These are phyloP conservation scores for Synchiropus splendidus DNA, from an alignment of 2,113 vertebrate species.

Conservation along the genomic window DNA sequence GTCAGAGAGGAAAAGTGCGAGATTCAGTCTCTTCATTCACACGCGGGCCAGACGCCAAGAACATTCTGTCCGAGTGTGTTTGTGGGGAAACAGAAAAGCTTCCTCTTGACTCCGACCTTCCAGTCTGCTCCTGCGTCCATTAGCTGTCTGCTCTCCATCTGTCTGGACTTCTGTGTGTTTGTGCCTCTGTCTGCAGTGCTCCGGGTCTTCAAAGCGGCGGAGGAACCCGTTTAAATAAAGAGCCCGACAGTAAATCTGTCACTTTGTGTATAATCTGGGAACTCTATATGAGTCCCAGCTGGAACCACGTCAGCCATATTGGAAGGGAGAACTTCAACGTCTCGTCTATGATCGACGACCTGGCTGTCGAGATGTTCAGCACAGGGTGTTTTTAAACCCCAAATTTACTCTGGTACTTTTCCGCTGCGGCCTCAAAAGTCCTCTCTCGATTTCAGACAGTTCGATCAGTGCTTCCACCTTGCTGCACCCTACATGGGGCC, in stretches of 20 bases:
- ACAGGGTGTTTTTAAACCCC: too few relatives aligned
- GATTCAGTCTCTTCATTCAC: conserved; percentile 51
- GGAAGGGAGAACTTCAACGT: background rate
- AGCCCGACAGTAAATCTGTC: background rate
- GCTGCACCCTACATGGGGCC: too few relatives aligned
- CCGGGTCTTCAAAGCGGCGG: background rate
- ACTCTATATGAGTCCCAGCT: background rate
- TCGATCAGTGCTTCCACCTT: too few relatives aligned
- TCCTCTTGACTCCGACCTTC: conserved; percentile 61
- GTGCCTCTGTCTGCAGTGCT: background rate
- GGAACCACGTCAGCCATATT: background rate
- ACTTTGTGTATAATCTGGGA: background rate
- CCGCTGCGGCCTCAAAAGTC: too few relatives aligned
- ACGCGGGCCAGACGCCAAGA: conserved; percentile 60
- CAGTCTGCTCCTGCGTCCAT: conserved; percentile 28
- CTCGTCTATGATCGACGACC: too few relatives aligned
- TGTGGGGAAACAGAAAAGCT: conserved; percentile 67
- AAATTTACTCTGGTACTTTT: too few relatives aligned
- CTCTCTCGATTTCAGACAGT: too few relatives aligned
- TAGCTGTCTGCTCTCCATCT: conserved; percentile 11
- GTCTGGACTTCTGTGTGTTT: background rate
- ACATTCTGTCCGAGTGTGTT: conserved; percentile 75
- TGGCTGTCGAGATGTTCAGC: too few relatives aligned
- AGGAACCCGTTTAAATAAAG: background rate
- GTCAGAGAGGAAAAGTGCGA: conserved; percentile 15